These are phyloP conservation scores for Molothrus aeneus DNA, from an alignment of 2,797 vertebrate genomes.

Conservation along the genomic window DNA sequence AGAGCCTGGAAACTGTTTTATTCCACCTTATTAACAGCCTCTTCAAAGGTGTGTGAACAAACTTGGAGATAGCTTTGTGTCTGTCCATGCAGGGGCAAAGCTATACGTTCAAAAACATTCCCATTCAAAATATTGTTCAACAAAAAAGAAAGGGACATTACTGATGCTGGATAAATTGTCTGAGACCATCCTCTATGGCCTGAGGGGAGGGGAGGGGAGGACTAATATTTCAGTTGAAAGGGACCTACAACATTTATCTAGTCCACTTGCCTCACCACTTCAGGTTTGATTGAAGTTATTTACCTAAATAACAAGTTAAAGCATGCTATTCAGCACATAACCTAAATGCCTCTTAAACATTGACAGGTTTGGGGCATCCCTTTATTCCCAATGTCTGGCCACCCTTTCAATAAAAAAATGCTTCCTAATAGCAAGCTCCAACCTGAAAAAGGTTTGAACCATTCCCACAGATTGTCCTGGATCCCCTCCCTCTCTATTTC, in stretches of 20 bases:
- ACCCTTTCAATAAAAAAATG: neutral
- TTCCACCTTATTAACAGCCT: neutral
- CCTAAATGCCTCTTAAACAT: neutral
- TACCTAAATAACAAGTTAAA: neutral
- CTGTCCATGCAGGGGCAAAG: neutral
- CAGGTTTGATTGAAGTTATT: neutral
- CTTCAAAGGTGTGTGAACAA: neutral
- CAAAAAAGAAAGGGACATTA: neutral
- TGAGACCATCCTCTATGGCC: neutral
- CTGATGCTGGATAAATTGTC: neutral
- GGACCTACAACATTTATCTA: neutral
- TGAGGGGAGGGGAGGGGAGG: neutral
- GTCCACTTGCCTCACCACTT: neutral
- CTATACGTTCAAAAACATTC: neutral
- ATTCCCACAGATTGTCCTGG: neutral
- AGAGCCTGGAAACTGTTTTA: neutral
- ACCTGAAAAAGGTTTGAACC: neutral
- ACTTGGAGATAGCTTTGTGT: neutral
- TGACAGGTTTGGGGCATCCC: neutral
- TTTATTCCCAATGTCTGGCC: neutral
- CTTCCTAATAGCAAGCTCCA: neutral
- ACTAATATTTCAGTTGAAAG: neutral
- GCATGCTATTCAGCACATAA: neutral
- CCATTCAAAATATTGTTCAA: neutral
- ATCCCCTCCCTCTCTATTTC: neutral